These are phyloP conservation scores for Pharmacophagus antenor DNA, from an alignment of 2,888 invertebrate genomes.

Conservation along the genomic window DNA sequence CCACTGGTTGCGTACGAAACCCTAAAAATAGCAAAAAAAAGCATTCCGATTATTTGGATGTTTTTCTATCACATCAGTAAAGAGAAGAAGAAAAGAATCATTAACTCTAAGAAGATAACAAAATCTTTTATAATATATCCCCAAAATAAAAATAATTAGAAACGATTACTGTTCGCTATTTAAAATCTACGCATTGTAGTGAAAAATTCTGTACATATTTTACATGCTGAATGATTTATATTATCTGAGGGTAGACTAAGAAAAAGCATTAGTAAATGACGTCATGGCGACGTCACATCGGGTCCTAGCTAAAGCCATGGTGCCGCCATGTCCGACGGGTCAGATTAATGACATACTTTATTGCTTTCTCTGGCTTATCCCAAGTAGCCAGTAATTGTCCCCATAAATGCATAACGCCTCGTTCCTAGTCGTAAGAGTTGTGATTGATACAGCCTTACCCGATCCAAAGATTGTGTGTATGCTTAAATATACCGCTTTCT, in stretches of 20 bases:
- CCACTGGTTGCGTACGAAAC: too few species aligned
- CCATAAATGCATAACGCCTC: constrained; percentile 30
- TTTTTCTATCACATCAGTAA: too few species aligned
- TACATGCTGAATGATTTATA: constrained; percentile 1
- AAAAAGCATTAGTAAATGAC: constrained; percentile 25
- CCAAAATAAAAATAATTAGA: neutral
- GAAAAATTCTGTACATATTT: neutral
- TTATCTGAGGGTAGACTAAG: neutral
- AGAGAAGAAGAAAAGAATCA: too few species aligned
- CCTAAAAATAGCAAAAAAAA: too few species aligned
- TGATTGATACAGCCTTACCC: constrained; percentile 25
- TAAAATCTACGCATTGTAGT: neutral
- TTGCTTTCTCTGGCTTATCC: constrained; percentile 35
- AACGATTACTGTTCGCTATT: neutral
- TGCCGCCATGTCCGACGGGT: constrained; percentile 33
- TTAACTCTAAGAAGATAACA: too few species aligned
- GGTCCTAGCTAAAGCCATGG: constrained; percentile 23
- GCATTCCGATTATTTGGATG: too few species aligned
- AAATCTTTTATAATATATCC: too few species aligned
- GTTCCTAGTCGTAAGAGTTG: constrained; percentile 18
- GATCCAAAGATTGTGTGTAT: constrained; percentile 10
- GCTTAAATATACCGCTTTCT: neutral
- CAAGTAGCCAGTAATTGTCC: constrained; percentile 28
- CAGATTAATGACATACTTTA: constrained; percentile 39
- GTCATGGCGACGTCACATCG: constrained; percentile 31